Evolutionary conservation across 2,113 vertebrate species (phyloP), one percentile per base, ranked within the genome.

Genomic region (Paralichthys olivaceus): DNA sequence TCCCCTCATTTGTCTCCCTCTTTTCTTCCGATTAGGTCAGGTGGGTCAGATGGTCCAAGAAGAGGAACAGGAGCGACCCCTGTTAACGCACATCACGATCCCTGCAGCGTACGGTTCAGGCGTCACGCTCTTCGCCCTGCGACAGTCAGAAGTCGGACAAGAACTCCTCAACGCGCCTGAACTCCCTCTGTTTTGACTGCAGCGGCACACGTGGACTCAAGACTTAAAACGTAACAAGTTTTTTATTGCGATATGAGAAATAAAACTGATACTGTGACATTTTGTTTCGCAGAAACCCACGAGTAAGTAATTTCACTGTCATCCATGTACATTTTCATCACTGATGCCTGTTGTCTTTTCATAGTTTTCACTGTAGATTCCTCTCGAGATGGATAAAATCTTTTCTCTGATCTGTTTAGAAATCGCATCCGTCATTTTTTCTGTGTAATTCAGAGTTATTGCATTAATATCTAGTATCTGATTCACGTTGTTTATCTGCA

Each of bases 51-150:
- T 95, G 91, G 47, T 63, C 7, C 26, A 0, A 7, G 89, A 92
- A 22, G 87, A 93, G 61, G 84, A 81, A 28, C 59, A 84, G 23
- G 84, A 54, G 2, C 28, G 26, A 15, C 40, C 43, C 7, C 91
- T 75, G 77, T 60, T 26, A n/a, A 83, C 70, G 0, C 92, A 94
- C 78, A 71, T 95, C 23, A 78, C 32, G 1, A 93, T 95, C 78
- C 94, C 94, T 0, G 94, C 94, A 4, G 93, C 92, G 0, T 94
- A 95, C 85, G 90, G 86, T 4, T 93, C 94, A 7, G 94, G 94
- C 0, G 5, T 95, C 63, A 94, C 93, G 0, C 68, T 95, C 23
- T 95, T 95, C 6, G 81, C 84, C 14, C 73, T 83, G 0, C 84
- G 56, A 34, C 74, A 89, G 34, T 91, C 93, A 0, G 71, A 72